Base-by-base conservation (phyloP, 30 jellyfish, hydroid and myxozoan genomes). In the Aurelia sp. region DNA sequence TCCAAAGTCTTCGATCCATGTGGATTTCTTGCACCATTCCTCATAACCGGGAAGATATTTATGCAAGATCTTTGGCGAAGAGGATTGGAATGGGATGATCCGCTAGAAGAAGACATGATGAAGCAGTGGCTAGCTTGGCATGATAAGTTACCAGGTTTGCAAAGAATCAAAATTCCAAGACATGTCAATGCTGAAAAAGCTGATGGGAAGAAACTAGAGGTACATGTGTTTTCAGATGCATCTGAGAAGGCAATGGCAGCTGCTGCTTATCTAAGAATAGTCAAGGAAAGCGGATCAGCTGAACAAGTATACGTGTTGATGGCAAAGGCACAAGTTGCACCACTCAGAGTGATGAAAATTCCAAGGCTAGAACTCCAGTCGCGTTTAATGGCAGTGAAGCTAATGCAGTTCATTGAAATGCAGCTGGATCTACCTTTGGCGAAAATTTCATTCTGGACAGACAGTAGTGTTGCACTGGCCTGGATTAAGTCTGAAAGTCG, bases 231-330 rank as follows among this genome's bases (percentile, higher is more conserved):
- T 61, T 71, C 71, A 50, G 94, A 85, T 74, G 89, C 94, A 57
- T 71, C 89, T 41, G 94, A 73, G 74, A 65, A 74, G 62, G 94
- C 89, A 48, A 30, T 71, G 81, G 88, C 82, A 69, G 82, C 89
- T 30, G 82, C 40, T 11, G 85, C 89, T 17, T 85, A 85, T 40
- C 16, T 71, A 58, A 59, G 89, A 64, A 20, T 50, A 73, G 63
- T 64, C 53, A 17, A 47, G 67, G 37, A 27, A 69, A 55, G 22
- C 58, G 92, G 92, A 21, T 74, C 86, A 21, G 86, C 40, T 21
- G 78, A 12, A 57, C 17, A 53, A 33, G 30, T 41, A 21, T 27
- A 55, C 48, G 3, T 82, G 78, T n/a, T 82, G 73, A 71, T 71
- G 86, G 77, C 92, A 40, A 82, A 71, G 78, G 53, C 92, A 37